Percentiles rank a stretch among this genome's conserved stretches.
Evolutionary conservation across 1,140 invertebrate species (phyloP).

Genomic region (Rhopalosiphum maidis): DNA sequence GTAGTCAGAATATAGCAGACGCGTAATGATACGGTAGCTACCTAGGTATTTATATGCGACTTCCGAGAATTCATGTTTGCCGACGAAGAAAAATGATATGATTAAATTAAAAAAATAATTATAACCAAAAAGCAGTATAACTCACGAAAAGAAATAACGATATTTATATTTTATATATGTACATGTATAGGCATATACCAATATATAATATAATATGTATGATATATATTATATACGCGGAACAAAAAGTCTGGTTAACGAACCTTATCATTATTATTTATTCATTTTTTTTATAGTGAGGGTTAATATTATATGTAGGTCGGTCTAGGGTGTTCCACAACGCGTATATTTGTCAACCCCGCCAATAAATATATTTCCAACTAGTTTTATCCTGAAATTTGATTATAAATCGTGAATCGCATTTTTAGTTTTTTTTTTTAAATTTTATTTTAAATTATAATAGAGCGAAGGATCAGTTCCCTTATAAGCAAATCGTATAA

Average conservation of each 20-base stretch:
- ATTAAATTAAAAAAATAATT: neutral
- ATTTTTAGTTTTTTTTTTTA: too few relatives aligned
- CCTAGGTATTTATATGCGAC: neutral
- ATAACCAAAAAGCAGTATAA: neutral
- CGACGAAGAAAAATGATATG: neutral
- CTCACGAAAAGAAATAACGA: neutral
- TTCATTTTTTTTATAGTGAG: neutral
- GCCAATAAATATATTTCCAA: neutral
- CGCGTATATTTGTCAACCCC: neutral
- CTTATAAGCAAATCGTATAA: too few relatives aligned
- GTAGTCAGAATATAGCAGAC: too few relatives aligned
- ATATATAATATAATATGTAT: neutral
- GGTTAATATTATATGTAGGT: neutral
- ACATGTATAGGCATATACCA: neutral
- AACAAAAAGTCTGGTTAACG: neutral
- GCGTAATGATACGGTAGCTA: neutral
- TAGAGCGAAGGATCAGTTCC: too few relatives aligned
- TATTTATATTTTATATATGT: neutral
- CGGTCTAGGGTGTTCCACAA: neutral
- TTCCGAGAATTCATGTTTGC: neutral
- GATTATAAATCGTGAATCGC: neutral
- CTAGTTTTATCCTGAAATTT: neutral
- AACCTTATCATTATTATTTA: slow-evolving; percentile 18
- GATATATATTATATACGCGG: neutral
- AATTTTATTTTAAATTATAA: too few relatives aligned